These are phyloP conservation scores for Ephialtes manifestator DNA, from an alignment of 2,888 invertebrate species.

Conservation along the genomic window DNA sequence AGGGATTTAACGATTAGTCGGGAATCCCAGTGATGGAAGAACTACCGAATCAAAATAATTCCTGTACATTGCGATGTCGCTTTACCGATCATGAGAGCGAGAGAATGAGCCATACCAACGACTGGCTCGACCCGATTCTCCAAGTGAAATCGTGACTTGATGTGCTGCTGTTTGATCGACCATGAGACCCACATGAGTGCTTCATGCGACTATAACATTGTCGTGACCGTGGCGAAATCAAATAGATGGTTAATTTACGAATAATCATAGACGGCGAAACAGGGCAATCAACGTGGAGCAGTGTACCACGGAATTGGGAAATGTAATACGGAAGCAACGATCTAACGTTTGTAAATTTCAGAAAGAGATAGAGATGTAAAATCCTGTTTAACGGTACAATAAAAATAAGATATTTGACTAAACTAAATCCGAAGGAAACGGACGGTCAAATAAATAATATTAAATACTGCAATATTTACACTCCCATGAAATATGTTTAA, in stretches of 20 bases:
- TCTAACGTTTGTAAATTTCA: not conserved
- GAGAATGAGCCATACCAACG: slow-evolving; percentile 3
- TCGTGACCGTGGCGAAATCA: slow-evolving; percentile 42
- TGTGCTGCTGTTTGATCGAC: slow-evolving; percentile 31
- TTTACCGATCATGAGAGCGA: not conserved
- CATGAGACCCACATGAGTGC: slow-evolving; percentile 6
- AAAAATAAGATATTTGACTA: not conserved
- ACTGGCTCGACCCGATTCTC: slow-evolving; percentile 54
- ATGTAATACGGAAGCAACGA: slow-evolving; percentile 5
- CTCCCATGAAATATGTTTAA: not conserved
- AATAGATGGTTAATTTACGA: slow-evolving; percentile 40
- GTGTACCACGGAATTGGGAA: not conserved
- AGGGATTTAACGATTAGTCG: not conserved
- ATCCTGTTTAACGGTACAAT: not conserved
- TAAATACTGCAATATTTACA: not conserved
- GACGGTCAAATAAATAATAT: not conserved
- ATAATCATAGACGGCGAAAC: slow-evolving; percentile 12
- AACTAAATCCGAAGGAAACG: not conserved
- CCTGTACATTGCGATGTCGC: slow-evolving; percentile 1
- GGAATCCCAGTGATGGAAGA: not conserved
- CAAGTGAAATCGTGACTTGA: slow-evolving; percentile 57
- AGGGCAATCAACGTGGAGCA: not conserved
- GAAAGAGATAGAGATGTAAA: not conserved
- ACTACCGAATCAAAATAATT: not conserved
- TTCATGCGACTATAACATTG: not conserved